These are phyloP conservation scores for Salvator merianae DNA, from an alignment of 2,113 vertebrate genomes.

Conservation along the genomic window DNA sequence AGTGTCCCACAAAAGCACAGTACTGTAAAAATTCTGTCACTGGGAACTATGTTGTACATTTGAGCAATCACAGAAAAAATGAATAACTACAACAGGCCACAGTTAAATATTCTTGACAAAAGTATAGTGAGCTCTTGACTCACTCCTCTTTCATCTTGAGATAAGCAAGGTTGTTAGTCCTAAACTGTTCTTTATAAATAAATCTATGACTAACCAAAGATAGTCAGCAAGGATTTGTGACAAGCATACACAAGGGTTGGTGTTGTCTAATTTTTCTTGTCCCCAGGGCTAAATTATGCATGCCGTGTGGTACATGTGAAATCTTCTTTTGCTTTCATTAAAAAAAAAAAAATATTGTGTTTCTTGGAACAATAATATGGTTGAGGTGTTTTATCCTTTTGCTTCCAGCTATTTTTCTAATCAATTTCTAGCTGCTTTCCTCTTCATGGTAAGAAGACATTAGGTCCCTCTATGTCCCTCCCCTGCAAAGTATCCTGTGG, in stretches of 20 bases:
- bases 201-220: background rate
- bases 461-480: background rate
- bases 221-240: background rate
- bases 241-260: background rate
- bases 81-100: too few relatives aligned
- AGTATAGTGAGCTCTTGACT: background rate
- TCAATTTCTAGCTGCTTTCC: background rate
- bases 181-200: background rate
- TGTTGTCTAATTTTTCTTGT: background rate
- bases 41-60: too few relatives aligned
- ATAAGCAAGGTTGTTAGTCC: background rate
- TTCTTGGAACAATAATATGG: background rate
- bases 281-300: background rate
- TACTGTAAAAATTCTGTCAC: too few relatives aligned
- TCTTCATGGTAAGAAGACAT: background rate
- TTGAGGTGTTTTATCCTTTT: background rate
- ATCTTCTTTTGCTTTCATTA: background rate
- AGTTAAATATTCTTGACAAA: background rate
- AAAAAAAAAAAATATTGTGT: background rate
- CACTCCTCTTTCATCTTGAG: background rate
- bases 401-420: background rate
- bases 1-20: background rate
- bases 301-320: background rate
- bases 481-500: too few relatives aligned
- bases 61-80: too few relatives aligned